Evolutionary conservation across 1,140 invertebrate species (phyloP).

Genomic region (Dendrolimus punctatus): DNA sequence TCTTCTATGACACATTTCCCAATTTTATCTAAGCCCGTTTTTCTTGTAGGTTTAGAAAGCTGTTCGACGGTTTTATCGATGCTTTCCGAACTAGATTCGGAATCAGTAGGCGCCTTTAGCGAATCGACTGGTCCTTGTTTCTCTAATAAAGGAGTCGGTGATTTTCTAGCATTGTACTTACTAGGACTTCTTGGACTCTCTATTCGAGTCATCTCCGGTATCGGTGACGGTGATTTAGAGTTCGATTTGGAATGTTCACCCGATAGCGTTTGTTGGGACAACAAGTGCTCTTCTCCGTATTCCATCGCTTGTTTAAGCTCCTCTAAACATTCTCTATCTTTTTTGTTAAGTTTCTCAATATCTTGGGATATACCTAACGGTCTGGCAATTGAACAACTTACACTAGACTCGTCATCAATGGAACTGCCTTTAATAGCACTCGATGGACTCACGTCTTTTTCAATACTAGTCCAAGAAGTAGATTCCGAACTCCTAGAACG

Average conservation of each 20-base stretch:
- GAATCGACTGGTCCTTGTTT: constrained; percentile 76
- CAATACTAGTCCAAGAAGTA: constrained; percentile 75
- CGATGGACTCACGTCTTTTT: constrained; percentile 73
- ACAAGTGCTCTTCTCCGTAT: constrained; percentile 62
- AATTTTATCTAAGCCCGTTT: constrained; percentile 58
- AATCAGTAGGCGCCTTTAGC: constrained; percentile 65
- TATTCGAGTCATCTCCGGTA: constrained; percentile 49
- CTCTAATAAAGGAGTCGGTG: constrained; percentile 74
- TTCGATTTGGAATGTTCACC: constrained; percentile 66
- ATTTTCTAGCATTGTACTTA: constrained; percentile 64
- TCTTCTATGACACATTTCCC: constrained; percentile 65
- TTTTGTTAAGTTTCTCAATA: constrained; percentile 75
- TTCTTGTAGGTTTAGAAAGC: constrained; percentile 44
- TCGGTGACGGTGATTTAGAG: constrained; percentile 62
- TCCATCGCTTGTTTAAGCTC: constrained; percentile 68
- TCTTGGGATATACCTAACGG: constrained; percentile 83
- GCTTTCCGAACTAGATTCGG: constrained; percentile 69
- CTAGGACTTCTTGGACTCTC: constrained; percentile 63
- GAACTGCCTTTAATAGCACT: constrained; percentile 76
- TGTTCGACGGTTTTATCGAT: constrained; percentile 67
- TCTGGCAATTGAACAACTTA: constrained; percentile 84
- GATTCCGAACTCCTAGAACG: constrained; percentile 78
- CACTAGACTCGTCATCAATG: constrained; percentile 83
- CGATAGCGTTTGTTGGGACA: constrained; percentile 53
- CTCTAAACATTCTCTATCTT: constrained; percentile 64